Evolutionary conservation across 2,113 vertebrate species (phyloP), one percentile per base, ranked within the genome.

Genomic region (Nothoprocta perdicaria): DNA sequence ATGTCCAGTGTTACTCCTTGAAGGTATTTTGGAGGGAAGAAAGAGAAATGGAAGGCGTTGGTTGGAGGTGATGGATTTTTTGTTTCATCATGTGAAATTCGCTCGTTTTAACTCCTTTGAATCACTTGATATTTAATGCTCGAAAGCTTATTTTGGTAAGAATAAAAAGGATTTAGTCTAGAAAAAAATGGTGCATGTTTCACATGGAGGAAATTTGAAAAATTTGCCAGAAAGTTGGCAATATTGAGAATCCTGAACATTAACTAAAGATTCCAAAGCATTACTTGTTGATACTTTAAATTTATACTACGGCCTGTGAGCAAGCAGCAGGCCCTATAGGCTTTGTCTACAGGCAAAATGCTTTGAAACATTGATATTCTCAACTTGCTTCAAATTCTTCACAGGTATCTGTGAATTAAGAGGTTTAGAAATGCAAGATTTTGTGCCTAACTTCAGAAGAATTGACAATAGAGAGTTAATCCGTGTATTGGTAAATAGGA

Each of bases 261-360:
- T 76, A 62, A 72, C 66, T 90, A 41, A 79, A 53, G 31, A 15
- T 11, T 74, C 63, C 8, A 73, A 72, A n/a, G 12, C 8, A 9
- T 50, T 77, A 45, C 62, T 76, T 66, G 46, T 68, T 22, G 5
- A 40, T 72, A 16, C 3, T 72, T 90, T 81, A 55, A 78, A 53
- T 14, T 1, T 27, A 43, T 33, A 0, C 0, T 68, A 22, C 12
- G 5, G 22, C 50, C 18, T 69, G 0, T 75, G 9, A 6, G 4
- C 19, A 79, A 57, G 29, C 26, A 66, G 11, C 40, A 27, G 27
- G 33, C 83, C 71, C 9, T 78, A 15, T 12, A 53, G 26, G 16
- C 2, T 81, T 31, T 73, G 18, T 31, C 15, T 14, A 5, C 23
- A 35, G 31, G 15, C 1, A 89, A 73, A 84, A n/a, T 6, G 43